Evolutionary conservation across 2,113 vertebrate genomes (phyloP), one percentile per base, ranked within the genome.

Genomic region (Etheostoma cragini): DNA sequence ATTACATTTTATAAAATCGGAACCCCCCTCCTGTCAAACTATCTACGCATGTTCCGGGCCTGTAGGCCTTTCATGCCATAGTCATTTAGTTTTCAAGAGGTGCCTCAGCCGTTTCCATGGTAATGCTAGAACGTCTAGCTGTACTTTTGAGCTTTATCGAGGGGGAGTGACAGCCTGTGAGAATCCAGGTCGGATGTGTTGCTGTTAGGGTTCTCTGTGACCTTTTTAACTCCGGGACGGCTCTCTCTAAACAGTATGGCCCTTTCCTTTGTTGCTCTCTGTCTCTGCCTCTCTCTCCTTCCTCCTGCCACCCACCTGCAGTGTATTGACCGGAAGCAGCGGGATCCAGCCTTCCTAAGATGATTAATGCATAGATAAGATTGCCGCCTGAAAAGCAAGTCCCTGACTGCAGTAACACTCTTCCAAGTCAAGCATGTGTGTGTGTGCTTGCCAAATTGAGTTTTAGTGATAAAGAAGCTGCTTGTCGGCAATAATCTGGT

Each of bases 261-360:
- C 86, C 87, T 89, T 85, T 58, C 78, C 52, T 64, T 65, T 30
- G 30, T 76, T n/a, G 6, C 76, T 65, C 74, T 26, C 77, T 45
- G 24, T 66, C 54, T 71, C 71, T 33, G 11, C 52, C 72, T 62
- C 52, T 19, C 53, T 56, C 54, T 57, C 54, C 17, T 67, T 33
- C 65, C 76, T 72, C 57, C 53, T 80, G 76, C 70, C 49, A 16
- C 53, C 78, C 88, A 80, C 90, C 87, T 79, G 83, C 64, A 22
- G 85, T 5, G 73, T 89, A 92, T 92, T 76, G 90, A 90, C 81
- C 78, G 86, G 63, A 62, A 79, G 14, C 90, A 87, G 88, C 81
- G 79, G 87, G 90, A 87, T 26, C 57, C 67, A 54, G 65, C 75
- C 82, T 76, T 56, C 72, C 73, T 69, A 72, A 84, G 72, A 87